Base-by-base conservation (phyloP, 2,888 invertebrate genomes). In the Rotaria magnacalcarata region DNA sequence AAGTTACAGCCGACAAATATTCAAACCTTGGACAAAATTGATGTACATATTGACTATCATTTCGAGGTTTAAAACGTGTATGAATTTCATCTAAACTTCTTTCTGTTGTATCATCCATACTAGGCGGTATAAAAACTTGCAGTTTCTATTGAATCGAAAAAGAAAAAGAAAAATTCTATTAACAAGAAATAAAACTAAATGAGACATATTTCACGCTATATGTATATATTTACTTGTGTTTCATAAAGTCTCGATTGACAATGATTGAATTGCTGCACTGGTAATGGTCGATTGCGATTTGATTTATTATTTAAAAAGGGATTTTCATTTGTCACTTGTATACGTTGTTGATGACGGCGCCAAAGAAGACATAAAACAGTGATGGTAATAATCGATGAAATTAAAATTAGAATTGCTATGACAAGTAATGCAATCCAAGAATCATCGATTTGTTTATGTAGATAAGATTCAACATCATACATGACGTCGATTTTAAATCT, bases 361-460 rank as follows among this genome's bases (percentile, higher is more conserved):
- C 80, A 80, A 34, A 80, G 5, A 24, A 80, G 6, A 47, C 16
- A 80, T 43, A 80, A 34, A 24, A 47, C 1, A 80, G 24, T 19
- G n/a, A 43, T 80, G 11, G 19, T 47, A 47, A 47, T n/a, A 80
- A 47, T 24, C 1, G 80, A 47, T 43, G 10, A 24, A 47, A 80
- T n/a, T 8, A n/a, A 47, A 5, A 80, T 80, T 2, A 80, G 5
- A 47, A 80, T 80, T 11, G 24, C 43, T n/a, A 80, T 24, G 24
- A 80, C 47, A 80, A 80, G 43, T n/a, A 80, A 47, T 24, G 80
- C 80, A n/a, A 80, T 80, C 80, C 80, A 80, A n/a, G 80, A 47
- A 24, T 11, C 43, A 47, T 80, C 80, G n/a, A 80, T 80, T 24
- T 0, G 24, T 47, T 47, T 80, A 6, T 11, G n/a, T 43, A 47